These are phyloP conservation scores for Yasuhikotakia modesta DNA, from an alignment of 2,797 vertebrate species.

Conservation along the genomic window DNA sequence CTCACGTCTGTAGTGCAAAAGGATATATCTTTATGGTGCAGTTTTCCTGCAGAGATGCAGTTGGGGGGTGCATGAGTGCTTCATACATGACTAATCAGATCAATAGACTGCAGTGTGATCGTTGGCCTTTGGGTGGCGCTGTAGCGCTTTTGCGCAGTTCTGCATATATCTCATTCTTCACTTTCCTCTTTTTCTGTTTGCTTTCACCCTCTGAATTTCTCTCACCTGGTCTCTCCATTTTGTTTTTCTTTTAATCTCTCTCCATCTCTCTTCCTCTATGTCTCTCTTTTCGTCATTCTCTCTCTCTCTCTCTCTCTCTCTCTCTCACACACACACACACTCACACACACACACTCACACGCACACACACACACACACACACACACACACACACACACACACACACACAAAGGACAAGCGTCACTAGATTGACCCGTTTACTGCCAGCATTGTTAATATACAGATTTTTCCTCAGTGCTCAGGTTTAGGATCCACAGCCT, in stretches of 20 bases:
- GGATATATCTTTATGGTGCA: conserved; percentile 17
- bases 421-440: conserved; percentile 65
- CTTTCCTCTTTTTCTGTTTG: conserved; percentile 32
- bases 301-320: too few relatives aligned
- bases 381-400: not conserved
- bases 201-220: conserved; percentile 55
- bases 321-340: too few relatives aligned
- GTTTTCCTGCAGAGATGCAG: conserved; percentile 24
- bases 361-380: conserved; percentile 27
- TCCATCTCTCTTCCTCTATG: conserved; percentile 60
- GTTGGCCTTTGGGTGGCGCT: conserved; percentile 77
- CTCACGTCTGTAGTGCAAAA: conserved; percentile 16
- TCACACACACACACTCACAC: conserved; percentile 1
- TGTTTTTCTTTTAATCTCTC: conserved; percentile 60
- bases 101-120: conserved; percentile 38
- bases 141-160: conserved; percentile 69
- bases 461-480: conserved; percentile 14
- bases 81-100: conserved; percentile 62
- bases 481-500: conserved; percentile 37
- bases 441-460: conserved; percentile 47
- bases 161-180: conserved; percentile 48
- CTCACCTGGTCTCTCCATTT: conserved; percentile 67
- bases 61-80: conserved; percentile 25
- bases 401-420: conserved; percentile 49
- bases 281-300: conserved; percentile 58